Evolutionary conservation across 2,888 invertebrate species (phyloP).

Genomic region (Nineta flava): DNA sequence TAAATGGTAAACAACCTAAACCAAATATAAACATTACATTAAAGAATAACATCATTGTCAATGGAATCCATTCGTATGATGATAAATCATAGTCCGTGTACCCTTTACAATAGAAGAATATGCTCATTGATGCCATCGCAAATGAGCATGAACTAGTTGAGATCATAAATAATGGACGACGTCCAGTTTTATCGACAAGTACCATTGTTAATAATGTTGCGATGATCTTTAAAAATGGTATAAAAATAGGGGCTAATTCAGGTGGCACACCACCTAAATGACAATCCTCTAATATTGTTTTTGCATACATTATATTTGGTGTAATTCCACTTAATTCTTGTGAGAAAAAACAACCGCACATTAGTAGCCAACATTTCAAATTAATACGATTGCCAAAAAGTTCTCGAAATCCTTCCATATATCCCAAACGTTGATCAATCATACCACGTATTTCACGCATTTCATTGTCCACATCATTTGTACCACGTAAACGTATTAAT

Average conservation of each 20-base stretch:
- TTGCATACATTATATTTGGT: slow-evolving; percentile 7
- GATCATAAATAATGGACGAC: slow-evolving; percentile 5
- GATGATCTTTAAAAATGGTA: slow-evolving; percentile 5
- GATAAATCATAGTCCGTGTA: not conserved
- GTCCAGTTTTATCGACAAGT: slow-evolving; percentile 3
- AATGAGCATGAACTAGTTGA: slow-evolving; percentile 1
- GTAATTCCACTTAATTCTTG: slow-evolving; percentile 7
- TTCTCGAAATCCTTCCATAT: not conserved
- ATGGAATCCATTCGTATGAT: slow-evolving; percentile 2
- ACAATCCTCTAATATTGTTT: slow-evolving; percentile 2
- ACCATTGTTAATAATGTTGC: slow-evolving; percentile 6
- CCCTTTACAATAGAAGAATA: slow-evolving; percentile 4
- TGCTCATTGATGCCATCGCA: slow-evolving; percentile 4
- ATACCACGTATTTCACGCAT: slow-evolving; percentile 1
- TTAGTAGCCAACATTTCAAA: not conserved
- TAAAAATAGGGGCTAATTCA: not conserved
- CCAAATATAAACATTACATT: slow-evolving; percentile 7
- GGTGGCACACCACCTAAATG: not conserved
- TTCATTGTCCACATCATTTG: slow-evolving; percentile 1
- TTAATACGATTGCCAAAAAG: slow-evolving; percentile 2
- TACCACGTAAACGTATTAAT: slow-evolving; percentile 1
- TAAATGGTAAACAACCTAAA: slow-evolving; percentile 5
- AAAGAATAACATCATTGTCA: slow-evolving; percentile 5
- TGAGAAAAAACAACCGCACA: slow-evolving; percentile 3
- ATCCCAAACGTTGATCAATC: not conserved